phyloP scores from a whole-genome alignment of 2,797 vertebrate species.

The Syngnathus acus region DNA sequence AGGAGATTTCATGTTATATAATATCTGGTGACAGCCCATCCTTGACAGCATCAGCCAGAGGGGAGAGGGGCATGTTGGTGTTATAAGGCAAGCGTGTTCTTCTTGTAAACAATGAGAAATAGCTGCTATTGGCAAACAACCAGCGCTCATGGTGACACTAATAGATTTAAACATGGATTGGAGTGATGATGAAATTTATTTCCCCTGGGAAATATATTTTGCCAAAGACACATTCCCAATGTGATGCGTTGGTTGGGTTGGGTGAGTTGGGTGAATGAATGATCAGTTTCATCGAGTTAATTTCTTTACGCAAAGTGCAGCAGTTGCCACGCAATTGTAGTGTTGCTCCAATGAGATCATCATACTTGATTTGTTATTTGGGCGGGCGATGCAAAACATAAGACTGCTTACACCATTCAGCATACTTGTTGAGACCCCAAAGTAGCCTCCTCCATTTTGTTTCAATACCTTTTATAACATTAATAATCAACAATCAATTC shows the following conservation, averaged over 20 bases:
- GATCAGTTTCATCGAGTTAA: background rate
- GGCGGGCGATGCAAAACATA: too few species aligned
- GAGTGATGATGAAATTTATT: conserved; percentile 10
- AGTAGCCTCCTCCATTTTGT: too few species aligned
- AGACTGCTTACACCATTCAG: too few species aligned
- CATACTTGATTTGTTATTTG: background rate
- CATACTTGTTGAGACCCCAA: too few species aligned
- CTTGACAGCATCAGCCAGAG: conserved; percentile 43
- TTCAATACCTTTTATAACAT: too few species aligned
- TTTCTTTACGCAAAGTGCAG: background rate
- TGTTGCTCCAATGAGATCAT: background rate
- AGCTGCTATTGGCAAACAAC: conserved; percentile 12
- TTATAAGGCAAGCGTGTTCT: conserved; percentile 22
- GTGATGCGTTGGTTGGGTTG: background rate
- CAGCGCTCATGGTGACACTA: conserved; percentile 10
- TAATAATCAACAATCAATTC: too few species aligned
- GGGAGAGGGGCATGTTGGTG: conserved; percentile 13
- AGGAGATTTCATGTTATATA: conserved; percentile 55
- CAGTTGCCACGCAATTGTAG: background rate
- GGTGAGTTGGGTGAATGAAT: background rate
- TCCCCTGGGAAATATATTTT: background rate
- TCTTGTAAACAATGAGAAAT: conserved; percentile 28
- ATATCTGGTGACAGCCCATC: conserved; percentile 50
- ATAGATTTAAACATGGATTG: conserved; percentile 16
- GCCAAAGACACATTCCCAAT: background rate